Evolutionary conservation across 2,113 vertebrate species (phyloP).

Genomic region (Anarhynchus alexandrinus): DNA sequence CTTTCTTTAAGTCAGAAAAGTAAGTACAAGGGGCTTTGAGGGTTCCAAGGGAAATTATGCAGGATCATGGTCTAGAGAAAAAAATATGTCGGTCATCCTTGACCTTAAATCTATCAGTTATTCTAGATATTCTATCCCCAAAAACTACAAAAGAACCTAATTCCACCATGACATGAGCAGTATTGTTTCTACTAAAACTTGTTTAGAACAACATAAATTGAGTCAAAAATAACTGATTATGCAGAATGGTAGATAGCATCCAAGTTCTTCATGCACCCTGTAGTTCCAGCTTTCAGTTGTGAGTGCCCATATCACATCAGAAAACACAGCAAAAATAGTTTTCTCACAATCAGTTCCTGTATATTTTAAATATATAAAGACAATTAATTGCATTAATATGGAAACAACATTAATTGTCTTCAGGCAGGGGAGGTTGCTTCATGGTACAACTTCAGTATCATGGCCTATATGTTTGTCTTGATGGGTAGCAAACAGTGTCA

Average conservation of each 20-base stretch:
- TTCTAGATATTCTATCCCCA: not conserved
- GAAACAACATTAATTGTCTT: not conserved
- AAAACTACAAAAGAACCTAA: not conserved
- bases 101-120: not conserved
- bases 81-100: not conserved
- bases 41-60: not conserved
- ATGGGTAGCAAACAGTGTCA: not conserved
- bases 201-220: not conserved
- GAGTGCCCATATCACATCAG: not conserved
- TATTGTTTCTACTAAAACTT: not conserved
- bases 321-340: not conserved
- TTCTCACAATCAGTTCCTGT: not conserved
- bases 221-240: not conserved
- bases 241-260: not conserved
- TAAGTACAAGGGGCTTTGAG: not conserved
- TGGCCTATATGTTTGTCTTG: not conserved
- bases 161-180: not conserved
- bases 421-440: not conserved
- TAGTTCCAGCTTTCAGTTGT: not conserved
- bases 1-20: too few species aligned
- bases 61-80: not conserved
- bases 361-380: not conserved
- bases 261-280: not conserved
- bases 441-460: not conserved
- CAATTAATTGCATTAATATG: not conserved